Evolutionary conservation across 2,888 invertebrate species (phyloP), one percentile per base, ranked within the genome.

Genomic region (Allophyes oxyacanthae): DNA sequence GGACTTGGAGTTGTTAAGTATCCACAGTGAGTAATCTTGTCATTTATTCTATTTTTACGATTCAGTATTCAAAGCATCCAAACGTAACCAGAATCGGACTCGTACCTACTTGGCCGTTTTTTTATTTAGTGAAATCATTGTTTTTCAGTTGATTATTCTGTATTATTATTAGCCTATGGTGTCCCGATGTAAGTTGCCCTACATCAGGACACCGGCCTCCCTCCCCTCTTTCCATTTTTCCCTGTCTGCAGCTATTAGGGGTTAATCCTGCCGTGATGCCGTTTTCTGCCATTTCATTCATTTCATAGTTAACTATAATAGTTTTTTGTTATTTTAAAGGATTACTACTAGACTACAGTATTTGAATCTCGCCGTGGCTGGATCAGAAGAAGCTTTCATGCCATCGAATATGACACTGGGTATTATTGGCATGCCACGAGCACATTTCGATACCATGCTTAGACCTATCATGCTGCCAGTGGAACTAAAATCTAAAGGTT

Each of bases 391-490:
- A 62, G 67, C 82, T 2, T 77, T 96, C 10, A 10, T 55, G 3
- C 76, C 89, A 14, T 63, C 88, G 11, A 87, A 91, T 1, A 86
- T 96, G 11, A 89, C 92, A 49, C 80, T 96, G 5, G 96, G 96
- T 0, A 94, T 96, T 51, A 83, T 96, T 43, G 96, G 96, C 2
- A 82, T 95, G 72, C 87, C 92, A 0, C 90, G 95, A 20, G 79
- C 88, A 7, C 78, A 87, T 41, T 95, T 95, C 68, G 96, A 96
- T 76, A 89, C 95, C 0, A 94, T 95, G 92, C 82, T 96, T 26
- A 84, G 84, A 20, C 88, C 89, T 10, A 41, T 92, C 9, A 78
- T 85, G 0, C 67, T 68, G 3, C 66, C 56, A 0, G 79, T 75
- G 8, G 71, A 71, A 0, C 59, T 70, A 14, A 91, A 90, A 75